phyloP scores from a whole-genome alignment of 2,797 vertebrate genomes.

The Alauda arvensis region DNA sequence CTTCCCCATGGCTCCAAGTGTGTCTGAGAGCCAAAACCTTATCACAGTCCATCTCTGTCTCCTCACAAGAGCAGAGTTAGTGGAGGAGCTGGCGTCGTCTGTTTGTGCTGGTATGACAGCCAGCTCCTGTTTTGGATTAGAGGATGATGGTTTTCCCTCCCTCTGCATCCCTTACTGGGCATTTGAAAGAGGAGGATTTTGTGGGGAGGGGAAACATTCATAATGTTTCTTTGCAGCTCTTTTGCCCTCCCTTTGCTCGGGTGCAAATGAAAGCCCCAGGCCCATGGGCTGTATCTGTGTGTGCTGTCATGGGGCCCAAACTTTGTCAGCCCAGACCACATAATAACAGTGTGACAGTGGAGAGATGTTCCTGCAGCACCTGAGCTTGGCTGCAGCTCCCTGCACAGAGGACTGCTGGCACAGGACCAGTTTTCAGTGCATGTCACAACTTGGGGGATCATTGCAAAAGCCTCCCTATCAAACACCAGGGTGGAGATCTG shows the following conservation, averaged over 20 bases:
- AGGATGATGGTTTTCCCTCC: not conserved
- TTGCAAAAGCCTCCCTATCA: not conserved
- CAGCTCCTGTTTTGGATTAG: conserved; percentile 42
- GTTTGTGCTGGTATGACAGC: conserved; percentile 11
- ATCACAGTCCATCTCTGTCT: not conserved
- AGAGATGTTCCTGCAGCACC: not conserved
- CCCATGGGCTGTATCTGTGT: not conserved
- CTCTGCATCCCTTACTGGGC: not conserved
- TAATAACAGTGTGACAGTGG: not conserved
- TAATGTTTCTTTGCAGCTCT: not conserved
- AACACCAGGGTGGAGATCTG: not conserved
- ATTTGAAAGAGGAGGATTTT: not conserved
- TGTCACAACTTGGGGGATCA: not conserved
- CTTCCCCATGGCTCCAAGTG: not conserved
- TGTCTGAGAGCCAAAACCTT: not conserved
- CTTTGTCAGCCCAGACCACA: not conserved
- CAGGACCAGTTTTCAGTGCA: not conserved
- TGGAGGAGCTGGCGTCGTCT: not conserved
- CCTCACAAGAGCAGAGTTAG: not conserved
- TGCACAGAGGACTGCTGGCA: not conserved
- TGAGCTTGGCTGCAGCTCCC: not conserved
- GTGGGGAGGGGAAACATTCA: not conserved
- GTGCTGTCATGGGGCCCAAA: not conserved
- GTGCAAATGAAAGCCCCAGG: not conserved
- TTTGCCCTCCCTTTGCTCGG: not conserved